phyloP scores from a whole-genome alignment of 2,113 vertebrate genomes.

The Condylura cristata region DNA sequence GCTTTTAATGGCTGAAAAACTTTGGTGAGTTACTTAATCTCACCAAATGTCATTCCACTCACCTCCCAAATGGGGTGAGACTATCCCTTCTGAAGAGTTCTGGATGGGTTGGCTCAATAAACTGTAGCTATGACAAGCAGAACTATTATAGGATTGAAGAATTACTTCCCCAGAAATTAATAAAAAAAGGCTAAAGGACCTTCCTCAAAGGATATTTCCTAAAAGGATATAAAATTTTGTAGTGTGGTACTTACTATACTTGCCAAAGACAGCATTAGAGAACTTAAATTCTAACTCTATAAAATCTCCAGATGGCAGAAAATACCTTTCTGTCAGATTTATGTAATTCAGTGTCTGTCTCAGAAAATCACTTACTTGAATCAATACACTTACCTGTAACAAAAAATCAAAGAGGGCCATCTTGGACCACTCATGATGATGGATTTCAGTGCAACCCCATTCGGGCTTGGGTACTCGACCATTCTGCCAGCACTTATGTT shows the following conservation, averaged over 20 bases:
- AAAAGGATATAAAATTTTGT: not conserved
- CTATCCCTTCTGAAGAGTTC: not conserved
- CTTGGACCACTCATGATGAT: constrained; percentile 96
- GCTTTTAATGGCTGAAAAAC: not conserved
- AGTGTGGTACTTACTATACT: not conserved
- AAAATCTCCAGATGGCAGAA: not conserved
- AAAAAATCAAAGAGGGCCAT: constrained; percentile 97
- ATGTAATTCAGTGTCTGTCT: not conserved
- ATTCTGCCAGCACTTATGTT: constrained; percentile 93
- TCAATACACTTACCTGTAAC: constrained; percentile 90
- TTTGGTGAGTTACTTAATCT: not conserved
- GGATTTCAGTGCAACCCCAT: constrained; percentile 90
- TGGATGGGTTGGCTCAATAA: not conserved
- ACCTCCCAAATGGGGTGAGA: not conserved
- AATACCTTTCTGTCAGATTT: not conserved
- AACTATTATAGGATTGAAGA: not conserved
- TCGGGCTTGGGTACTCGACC: constrained; percentile 90
- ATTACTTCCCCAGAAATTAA: not conserved
- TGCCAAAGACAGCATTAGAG: not conserved
- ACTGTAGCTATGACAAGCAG: not conserved
- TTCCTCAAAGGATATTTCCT: not conserved
- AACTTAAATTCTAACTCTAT: not conserved
- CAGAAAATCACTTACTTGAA: not conserved
- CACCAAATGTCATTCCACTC: not conserved
- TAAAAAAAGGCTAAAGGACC: not conserved